phyloP scores from a whole-genome alignment of 2,797 vertebrate genomes.

The Sardinella longiceps region DNA sequence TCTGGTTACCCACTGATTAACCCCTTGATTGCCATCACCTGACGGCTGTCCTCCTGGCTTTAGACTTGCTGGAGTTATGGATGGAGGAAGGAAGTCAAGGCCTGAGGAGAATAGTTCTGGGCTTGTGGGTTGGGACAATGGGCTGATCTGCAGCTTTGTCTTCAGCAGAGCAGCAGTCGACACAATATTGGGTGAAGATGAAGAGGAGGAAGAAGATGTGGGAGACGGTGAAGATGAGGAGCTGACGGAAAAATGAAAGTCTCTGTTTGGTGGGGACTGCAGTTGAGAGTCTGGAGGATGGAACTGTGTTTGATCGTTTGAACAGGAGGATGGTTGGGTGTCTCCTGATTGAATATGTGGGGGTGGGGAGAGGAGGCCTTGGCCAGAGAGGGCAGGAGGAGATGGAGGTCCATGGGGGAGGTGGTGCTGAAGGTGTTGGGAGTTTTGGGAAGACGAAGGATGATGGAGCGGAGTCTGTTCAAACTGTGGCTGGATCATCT shows the following conservation, averaged over 20 bases:
- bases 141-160: constrained; percentile 70
- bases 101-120: constrained; percentile 24
- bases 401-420: background rate
- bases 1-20: constrained; percentile 52
- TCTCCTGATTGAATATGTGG: background rate
- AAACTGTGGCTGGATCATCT: background rate
- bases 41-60: background rate
- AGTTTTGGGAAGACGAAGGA: background rate
- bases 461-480: background rate
- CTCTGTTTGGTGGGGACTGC: background rate
- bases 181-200: constrained; percentile 58
- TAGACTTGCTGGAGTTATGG: background rate
- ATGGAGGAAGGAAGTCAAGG: background rate
- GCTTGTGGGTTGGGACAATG: constrained; percentile 43
- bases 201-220: constrained; percentile 4
- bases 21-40: background rate
- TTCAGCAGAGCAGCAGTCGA: constrained; percentile 75
- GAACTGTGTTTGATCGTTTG: background rate
- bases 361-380: background rate
- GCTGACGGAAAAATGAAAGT: background rate
- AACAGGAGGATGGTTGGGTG: background rate
- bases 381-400: background rate
- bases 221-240: background rate
- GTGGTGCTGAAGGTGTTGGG: background rate
- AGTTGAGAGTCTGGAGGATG: background rate